Percentiles rank a stretch among this genome's conserved stretches.
phyloP scores from a whole-genome alignment of 1,140 invertebrate genomes.

The Dryas iulia region DNA sequence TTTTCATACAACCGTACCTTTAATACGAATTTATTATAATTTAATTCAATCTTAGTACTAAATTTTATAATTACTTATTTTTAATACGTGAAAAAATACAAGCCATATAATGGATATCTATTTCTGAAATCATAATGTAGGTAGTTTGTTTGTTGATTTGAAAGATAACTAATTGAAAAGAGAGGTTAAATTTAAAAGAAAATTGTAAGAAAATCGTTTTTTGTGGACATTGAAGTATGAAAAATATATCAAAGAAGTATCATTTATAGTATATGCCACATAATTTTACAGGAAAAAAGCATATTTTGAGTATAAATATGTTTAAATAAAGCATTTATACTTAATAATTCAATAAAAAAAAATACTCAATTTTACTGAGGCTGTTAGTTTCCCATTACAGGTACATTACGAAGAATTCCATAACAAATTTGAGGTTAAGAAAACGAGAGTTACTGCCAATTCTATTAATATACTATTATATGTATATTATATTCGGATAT shows the following conservation, averaged over 20 bases:
- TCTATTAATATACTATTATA: background rate
- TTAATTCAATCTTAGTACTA: conserved; percentile 22
- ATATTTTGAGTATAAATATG: background rate
- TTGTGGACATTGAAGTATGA: background rate
- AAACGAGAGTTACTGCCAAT: background rate
- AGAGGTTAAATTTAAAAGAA: background rate
- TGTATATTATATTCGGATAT: background rate
- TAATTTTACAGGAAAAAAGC: too few relatives aligned
- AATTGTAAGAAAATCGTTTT: background rate
- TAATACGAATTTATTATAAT: conserved; percentile 30
- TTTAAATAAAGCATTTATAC: background rate
- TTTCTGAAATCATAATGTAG: conserved; percentile 14
- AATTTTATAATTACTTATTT: conserved; percentile 7
- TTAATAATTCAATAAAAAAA: background rate
- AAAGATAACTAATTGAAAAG: too few relatives aligned
- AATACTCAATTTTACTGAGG: background rate
- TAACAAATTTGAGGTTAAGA: too few relatives aligned
- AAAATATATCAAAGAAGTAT: too few relatives aligned
- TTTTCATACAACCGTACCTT: conserved; percentile 72
- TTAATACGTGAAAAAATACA: conserved; percentile 34
- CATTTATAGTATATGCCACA: too few relatives aligned
- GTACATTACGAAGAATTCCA: too few relatives aligned
- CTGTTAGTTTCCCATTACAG: too few relatives aligned
- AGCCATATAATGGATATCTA: conserved; percentile 17
- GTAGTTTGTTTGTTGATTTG: conserved; percentile 3